These are phyloP conservation scores for Clepsis dumicolana DNA, from an alignment of 2,888 invertebrate genomes.

Conservation along the genomic window DNA sequence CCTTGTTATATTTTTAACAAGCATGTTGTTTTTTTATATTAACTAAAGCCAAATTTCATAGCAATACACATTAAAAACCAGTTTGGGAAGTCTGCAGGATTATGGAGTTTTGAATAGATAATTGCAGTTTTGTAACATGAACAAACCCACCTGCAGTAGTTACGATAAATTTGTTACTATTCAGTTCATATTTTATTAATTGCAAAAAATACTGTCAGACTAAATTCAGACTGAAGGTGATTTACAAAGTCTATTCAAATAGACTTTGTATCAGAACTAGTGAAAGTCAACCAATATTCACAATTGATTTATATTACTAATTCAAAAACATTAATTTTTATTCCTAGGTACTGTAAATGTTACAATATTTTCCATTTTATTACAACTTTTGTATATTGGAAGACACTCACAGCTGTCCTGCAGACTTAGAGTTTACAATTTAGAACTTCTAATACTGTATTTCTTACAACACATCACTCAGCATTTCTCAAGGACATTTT, in stretches of 20 bases:
- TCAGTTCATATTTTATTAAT: neutral
- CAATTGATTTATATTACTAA: too few species aligned
- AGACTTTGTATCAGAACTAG: neutral
- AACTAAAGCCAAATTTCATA: neutral
- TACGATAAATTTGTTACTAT: neutral
- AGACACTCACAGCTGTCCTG: constrained; percentile 18
- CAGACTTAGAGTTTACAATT: constrained; percentile 28
- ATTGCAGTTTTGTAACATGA: constrained; percentile 5
- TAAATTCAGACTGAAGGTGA: neutral
- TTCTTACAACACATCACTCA: constrained; percentile 31
- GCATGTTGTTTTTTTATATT: constrained; percentile 22
- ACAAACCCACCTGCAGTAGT: neutral
- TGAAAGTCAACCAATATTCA: too few species aligned
- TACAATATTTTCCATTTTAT: neutral
- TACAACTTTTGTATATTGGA: neutral
- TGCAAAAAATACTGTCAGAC: neutral
- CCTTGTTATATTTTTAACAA: constrained; percentile 25
- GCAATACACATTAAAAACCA: neutral
- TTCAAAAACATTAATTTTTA: too few species aligned
- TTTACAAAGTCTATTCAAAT: neutral
- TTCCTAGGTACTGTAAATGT: constrained; percentile 8
- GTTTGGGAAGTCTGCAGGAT: constrained; percentile 17
- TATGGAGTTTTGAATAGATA: neutral
- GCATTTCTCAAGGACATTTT: constrained; percentile 46
- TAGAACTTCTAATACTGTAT: constrained; percentile 29